Percentiles rank a stretch among this genome's conserved stretches.
Conservation (phyloP, 2,888 invertebrate species). For the Troides aeacus region DNA sequence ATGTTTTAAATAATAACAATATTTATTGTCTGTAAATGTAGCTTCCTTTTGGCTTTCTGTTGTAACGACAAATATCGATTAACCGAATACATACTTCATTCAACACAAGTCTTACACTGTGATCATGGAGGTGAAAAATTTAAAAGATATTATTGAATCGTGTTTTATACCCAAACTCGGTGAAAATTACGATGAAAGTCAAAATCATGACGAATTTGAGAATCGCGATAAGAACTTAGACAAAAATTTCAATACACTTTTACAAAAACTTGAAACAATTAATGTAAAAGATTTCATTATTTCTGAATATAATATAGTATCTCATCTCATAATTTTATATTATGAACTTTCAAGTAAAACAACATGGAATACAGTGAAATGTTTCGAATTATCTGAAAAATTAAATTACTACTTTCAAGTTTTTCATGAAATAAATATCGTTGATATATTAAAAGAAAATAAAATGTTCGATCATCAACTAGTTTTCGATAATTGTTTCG, state of each 20-base stretch:
- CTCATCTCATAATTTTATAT: constrained; percentile 53
- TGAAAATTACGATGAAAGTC: constrained; percentile 52
- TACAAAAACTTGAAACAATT: constrained; percentile 44
- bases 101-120: not conserved
- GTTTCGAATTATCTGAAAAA: constrained; percentile 44
- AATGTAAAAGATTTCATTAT: constrained; percentile 42
- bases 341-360: constrained; percentile 50
- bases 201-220: constrained; percentile 52
- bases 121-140: not conserved
- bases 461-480: constrained; percentile 49
- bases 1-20: no score
- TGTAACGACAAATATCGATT: not conserved
- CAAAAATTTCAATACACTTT: constrained; percentile 44
- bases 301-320: constrained; percentile 41
- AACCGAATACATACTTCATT: not conserved
- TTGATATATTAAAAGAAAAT: constrained; percentile 43
- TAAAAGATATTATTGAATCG: constrained; percentile 38
- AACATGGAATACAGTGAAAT: constrained; percentile 51
- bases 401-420: constrained; percentile 50
- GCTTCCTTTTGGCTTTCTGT: not conserved
- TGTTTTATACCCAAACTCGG: constrained; percentile 57
- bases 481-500: constrained; percentile 58
- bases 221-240: constrained; percentile 46
- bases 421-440: constrained; percentile 45
- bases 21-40: no score